These are phyloP conservation scores for Drosophila parthenogenetica DNA, from an alignment of 2,888 invertebrate genomes.

Conservation along the genomic window DNA sequence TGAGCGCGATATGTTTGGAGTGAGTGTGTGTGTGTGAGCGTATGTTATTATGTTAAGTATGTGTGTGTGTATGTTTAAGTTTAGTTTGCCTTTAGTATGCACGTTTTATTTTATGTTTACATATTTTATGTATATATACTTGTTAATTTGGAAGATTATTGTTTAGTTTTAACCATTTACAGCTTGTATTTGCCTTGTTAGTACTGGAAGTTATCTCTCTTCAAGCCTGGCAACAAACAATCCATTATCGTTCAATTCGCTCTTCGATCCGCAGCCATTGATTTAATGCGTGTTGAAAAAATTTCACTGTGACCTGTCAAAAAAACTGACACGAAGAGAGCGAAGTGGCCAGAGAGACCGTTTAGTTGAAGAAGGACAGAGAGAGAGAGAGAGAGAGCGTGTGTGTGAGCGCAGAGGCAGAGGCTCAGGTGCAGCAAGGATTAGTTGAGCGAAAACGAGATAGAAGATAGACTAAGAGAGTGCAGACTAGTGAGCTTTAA, in stretches of 20 bases:
- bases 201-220: constrained; percentile 48
- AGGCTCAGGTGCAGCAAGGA: background rate
- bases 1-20: constrained; percentile 70
- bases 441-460: background rate
- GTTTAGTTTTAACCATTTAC: constrained; percentile 65
- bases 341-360: background rate
- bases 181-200: constrained; percentile 60
- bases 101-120: constrained; percentile 28
- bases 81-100: constrained; percentile 34
- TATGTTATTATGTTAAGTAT: constrained; percentile 29
- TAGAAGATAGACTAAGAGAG: background rate
- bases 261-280: constrained; percentile 24
- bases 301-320: constrained; percentile 3
- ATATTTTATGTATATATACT: constrained; percentile 46
- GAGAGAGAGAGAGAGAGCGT: background rate
- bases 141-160: constrained; percentile 75
- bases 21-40: constrained; percentile 28
- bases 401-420: background rate
- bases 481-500: background rate
- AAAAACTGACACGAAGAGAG: constrained; percentile 6
- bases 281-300: constrained; percentile 15
- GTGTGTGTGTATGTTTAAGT: constrained; percentile 21
- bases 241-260: constrained; percentile 9
- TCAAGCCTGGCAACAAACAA: constrained; percentile 25
- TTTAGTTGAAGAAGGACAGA: background rate